These are phyloP conservation scores for Macrotis lagotis DNA, from an alignment of 2,113 vertebrate species.

Conservation along the genomic window DNA sequence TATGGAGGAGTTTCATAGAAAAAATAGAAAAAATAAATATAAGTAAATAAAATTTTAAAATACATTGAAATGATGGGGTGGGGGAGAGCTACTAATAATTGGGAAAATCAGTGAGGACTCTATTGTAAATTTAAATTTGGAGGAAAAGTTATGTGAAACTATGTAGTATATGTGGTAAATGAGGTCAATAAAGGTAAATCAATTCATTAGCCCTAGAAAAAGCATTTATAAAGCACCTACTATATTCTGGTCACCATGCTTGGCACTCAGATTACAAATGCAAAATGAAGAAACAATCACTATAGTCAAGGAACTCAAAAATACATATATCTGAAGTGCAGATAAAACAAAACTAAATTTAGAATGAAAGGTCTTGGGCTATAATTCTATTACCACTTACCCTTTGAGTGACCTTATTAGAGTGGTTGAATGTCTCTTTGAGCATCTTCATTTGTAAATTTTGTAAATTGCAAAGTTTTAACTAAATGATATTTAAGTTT, in stretches of 20 bases:
- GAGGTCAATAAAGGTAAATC: background rate
- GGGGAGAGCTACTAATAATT: background rate
- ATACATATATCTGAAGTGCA: background rate
- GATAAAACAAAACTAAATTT: background rate
- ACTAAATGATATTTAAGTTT: background rate
- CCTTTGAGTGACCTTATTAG: background rate
- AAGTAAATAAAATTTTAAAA: background rate
- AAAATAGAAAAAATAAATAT: background rate
- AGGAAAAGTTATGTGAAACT: background rate
- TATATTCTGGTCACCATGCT: too few species aligned
- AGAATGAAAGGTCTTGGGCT: background rate
- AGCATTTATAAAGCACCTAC: background rate
- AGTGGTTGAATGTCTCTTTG: background rate
- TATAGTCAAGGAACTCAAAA: background rate
- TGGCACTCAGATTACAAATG: too few species aligned
- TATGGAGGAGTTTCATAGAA: background rate
- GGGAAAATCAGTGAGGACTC: background rate
- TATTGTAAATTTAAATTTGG: background rate
- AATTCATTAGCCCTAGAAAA: background rate
- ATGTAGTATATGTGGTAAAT: too few species aligned
- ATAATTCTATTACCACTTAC: background rate
- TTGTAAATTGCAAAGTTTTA: background rate
- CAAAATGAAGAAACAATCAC: background rate
- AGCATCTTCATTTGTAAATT: background rate
- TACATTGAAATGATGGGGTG: background rate